Base-by-base conservation (phyloP, 1,140 invertebrate genomes). In the Trachelipus rathkii region DNA sequence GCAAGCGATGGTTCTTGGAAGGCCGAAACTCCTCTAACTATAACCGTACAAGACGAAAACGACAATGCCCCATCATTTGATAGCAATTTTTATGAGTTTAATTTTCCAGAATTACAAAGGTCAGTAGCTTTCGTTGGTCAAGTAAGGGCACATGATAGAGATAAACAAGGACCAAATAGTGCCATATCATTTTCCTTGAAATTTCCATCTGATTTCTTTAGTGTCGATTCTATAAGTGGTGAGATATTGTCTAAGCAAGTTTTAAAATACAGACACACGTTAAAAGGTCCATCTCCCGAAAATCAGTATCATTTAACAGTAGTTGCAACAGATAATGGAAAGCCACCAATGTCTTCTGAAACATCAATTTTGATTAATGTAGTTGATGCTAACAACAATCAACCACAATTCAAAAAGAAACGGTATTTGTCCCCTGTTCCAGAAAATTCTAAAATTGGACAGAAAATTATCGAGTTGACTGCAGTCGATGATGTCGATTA, bases 1-100 rank as follows among this genome's bases (percentile, higher is more conserved):
- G 94, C 92, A 1, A 91, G 91, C 0, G 95, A 97, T 85, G 93
- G 93, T 0, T 92, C 94, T 7, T 96, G 95, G 95, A 88, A 90
- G 77, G 89, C 92, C 0, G 93, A 94, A 85, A 96, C 95, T 0
- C 91, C 93, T 0, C 84, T 97, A 0, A 95, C 94, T 0, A 94
- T 97, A 24, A 95, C 93, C 1, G 93, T 97, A 74, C 93, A 96
- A 85, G 95, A 97, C 86, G 92, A 95, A 81, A 97, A 97, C 85
- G 95, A 97, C 84, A 96, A 96, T 84, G 89, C 93, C 0, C 95
- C 95, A 0, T 92, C 94, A 85, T 97, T 96, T 83, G 93, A 95
- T 81, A 89, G 93, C 82, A 90, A 91, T 0, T 91, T 89, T 78
- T 97, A 97, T 83, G 91, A 90, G 82, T 96, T 96, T 83, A 93